Base-by-base conservation (phyloP, 2,888 invertebrate species). In the Hoplodrina blanda region DNA sequence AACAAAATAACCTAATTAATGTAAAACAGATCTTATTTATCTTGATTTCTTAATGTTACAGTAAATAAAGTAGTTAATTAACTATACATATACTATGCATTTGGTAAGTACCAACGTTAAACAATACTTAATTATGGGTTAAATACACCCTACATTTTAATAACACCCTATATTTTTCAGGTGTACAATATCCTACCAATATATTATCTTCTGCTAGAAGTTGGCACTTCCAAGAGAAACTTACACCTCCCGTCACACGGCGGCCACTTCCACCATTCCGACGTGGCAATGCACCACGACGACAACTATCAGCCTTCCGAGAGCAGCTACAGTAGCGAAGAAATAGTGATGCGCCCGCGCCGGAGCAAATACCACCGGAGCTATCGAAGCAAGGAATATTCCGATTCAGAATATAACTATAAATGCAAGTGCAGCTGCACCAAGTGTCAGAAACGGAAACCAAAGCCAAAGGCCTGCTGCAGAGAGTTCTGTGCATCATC, bases 341-440 rank as follows among this genome's bases (percentile, higher is more conserved):
- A 61, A 20, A 5, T 71, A 3, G 30, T 77, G 57, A 6, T 81
- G 61, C 78, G 71, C 1, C 19, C 61, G 10, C 63, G 33, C 6
- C 61, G 63, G 1, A 41, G 41, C 11, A 70, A 33, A 11, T 52
- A 46, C 30, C 15, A 46, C 17, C 64, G 60, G 19, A 30, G 46
- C 15, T 13, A 46, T 15, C 64, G 60, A 17, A 30, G 46, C 13
- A 25, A 54, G 13, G 78, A 81, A 4, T 63, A 46, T 25, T 78
- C 81, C 10, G 61, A 80, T 6, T 25, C 63, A 20, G 33, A 61
- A 19, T 59, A 62, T 4, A 37, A 62, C 1, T 61, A 59, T 50
- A 78, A 63, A 17, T 78, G 78, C 49, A 62, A 78, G 41, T 78
- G 78, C 10, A 81, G 61, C 49, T 78, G 78, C 15, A 19, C 2